These are phyloP conservation scores for Sigmodon hispidus DNA, from an alignment of 2,113 vertebrate genomes.

Conservation along the genomic window DNA sequence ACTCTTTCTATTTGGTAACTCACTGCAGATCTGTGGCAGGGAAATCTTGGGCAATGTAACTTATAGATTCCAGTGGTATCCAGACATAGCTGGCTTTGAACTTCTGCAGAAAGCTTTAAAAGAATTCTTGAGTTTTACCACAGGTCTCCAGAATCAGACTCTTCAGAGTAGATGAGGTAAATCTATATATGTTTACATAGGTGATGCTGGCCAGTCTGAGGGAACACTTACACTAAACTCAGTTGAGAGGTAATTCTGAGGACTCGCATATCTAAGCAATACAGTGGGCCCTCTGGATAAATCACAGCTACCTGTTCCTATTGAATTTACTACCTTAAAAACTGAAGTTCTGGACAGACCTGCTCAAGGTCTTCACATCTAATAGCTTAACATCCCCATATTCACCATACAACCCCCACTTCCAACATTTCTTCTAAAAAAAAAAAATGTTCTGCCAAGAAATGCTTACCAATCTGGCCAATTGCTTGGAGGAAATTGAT, in stretches of 20 bases:
- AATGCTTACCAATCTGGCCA: not conserved
- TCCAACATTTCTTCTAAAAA: constrained; percentile 7
- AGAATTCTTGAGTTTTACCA: not conserved
- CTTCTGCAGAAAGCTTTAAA: not conserved
- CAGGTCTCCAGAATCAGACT: not conserved
- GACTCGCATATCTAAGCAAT: not conserved
- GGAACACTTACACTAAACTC: not conserved
- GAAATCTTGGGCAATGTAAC: not conserved
- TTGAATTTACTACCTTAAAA: not conserved
- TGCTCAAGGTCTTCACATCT: not conserved
- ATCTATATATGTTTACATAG: not conserved
- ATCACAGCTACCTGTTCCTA: not conserved
- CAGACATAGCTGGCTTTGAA: not conserved
- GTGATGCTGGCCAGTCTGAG: not conserved
- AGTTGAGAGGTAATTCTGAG: not conserved
- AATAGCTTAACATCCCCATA: not conserved
- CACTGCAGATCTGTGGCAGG: not conserved
- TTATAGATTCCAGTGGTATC: not conserved
- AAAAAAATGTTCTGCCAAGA: not conserved
- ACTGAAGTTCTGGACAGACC: not conserved
- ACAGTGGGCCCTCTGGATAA: not conserved
- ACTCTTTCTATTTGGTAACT: not conserved
- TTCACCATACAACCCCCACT: not conserved
- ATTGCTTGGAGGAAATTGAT: not conserved
- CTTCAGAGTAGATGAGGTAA: not conserved